These are phyloP conservation scores for Podarcis cretensis DNA, from an alignment of 2,113 vertebrate species.

Conservation along the genomic window DNA sequence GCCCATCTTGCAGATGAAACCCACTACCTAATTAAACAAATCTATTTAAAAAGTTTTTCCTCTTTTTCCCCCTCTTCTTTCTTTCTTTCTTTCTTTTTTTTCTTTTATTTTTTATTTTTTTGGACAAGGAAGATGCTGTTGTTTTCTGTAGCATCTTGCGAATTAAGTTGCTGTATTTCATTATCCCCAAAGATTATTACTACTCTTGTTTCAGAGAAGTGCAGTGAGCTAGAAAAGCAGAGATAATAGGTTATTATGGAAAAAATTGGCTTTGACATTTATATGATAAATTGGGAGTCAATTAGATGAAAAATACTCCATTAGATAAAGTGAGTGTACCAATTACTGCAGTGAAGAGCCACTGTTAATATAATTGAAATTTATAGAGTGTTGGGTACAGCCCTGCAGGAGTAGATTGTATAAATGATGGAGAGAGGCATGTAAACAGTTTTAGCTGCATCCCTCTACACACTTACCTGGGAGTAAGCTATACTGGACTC, in stretches of 20 bases:
- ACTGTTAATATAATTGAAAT: constrained; percentile 79
- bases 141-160: constrained; percentile 39
- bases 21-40: constrained; percentile 51
- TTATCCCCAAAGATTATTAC: constrained; percentile 70
- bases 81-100: too few species aligned
- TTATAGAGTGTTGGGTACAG: constrained; percentile 67
- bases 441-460: constrained; percentile 58
- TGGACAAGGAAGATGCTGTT: constrained; percentile 59
- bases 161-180: constrained; percentile 72
- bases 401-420: constrained; percentile 54
- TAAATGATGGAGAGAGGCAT: constrained; percentile 48
- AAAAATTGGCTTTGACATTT: constrained; percentile 81
- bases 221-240: constrained; percentile 76
- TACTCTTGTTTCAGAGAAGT: constrained; percentile 63
- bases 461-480: not conserved
- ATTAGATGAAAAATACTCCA: constrained; percentile 82
- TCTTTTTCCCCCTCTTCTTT: too few species aligned
- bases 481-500: not conserved
- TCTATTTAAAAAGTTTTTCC: constrained; percentile 63
- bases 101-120: too few species aligned
- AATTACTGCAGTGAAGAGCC: constrained; percentile 74
- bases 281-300: constrained; percentile 81
- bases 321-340: constrained; percentile 78
- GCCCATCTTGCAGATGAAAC: constrained; percentile 19
- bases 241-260: constrained; percentile 80